Conservation (phyloP, 2,888 invertebrate genomes). For the Sinotaia quadrata region DNA sequence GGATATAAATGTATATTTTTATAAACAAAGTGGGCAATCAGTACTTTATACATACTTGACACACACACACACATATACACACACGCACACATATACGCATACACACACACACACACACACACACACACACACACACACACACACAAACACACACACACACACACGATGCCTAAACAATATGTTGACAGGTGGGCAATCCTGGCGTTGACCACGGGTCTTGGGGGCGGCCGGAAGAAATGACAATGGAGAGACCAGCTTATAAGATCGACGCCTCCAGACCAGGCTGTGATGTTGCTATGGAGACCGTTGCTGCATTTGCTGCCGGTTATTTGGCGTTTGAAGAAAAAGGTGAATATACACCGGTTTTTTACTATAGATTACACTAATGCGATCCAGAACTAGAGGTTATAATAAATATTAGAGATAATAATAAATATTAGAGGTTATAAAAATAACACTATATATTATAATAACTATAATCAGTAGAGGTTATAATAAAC, state of each 20-base stretch:
- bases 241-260: slow-evolving; percentile 76
- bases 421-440: no score
- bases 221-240: slow-evolving; percentile 78
- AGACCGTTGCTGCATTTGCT: slow-evolving; percentile 77
- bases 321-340: slow-evolving; percentile 75
- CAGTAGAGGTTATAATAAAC: no score
- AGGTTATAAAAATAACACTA: no score
- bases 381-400: no score
- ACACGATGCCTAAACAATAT: neutral
- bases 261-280: slow-evolving; percentile 76
- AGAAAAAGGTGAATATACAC: slow-evolving; percentile 50
- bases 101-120: slow-evolving; percentile 1
- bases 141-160: neutral
- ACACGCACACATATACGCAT: slow-evolving; percentile 7
- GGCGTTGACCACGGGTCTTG: slow-evolving; percentile 76
- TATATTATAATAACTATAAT: no score
- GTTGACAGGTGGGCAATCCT: slow-evolving; percentile 69
- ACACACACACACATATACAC: slow-evolving; percentile 4
- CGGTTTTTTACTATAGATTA: no score
- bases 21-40: no score
- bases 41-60: no score
- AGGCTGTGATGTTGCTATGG: slow-evolving; percentile 77
- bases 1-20: no score
- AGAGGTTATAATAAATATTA: no score
- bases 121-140: slow-evolving; percentile 1